Evolutionary conservation across 1,140 invertebrate species (phyloP), one percentile per base, ranked within the genome.

Genomic region (Sycophila sp.): DNA sequence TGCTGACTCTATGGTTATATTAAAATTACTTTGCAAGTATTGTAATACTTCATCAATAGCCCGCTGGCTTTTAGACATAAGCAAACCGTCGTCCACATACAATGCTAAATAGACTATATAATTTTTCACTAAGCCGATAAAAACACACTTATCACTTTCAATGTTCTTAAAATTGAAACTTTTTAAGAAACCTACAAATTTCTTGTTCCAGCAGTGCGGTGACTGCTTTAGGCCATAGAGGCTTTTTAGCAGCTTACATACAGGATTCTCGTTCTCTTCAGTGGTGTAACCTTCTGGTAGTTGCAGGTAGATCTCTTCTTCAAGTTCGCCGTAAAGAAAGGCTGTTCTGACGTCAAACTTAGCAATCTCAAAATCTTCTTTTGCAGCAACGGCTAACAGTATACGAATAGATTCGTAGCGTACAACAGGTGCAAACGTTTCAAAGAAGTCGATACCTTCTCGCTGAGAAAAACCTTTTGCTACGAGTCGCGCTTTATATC

Each of bases 331-430:
- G 59, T 81, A 56, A 8, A 79, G 49, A 67, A 77, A 79, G 0
- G 73, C 78, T 10, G 75, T 79, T 36, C 68, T 71, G 1, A 79
- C 73, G 65, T 80, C 76, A 40, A 77, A 76, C 24, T 75, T 55
- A 1, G 56, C n/a, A 7, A 78, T 74, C 47, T 71, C 56, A 7
- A 26, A 62, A 34, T 75, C 22, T 1, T 70, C 1, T 36, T 45
- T 13, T 4, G 63, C 74, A 17, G 73, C 69, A 11, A 56, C 38
- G 0, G 73, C 64, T 15, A 77, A 60, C 5, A 81, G 34, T 34
- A 79, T 69, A 51, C 81, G 62, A 40, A 84, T 75, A 0, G 78
- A 79, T 15, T 77, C 76, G n/a, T 67, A 75, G 66, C 72, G 56
- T 45, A 77, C 72, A 0, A 75, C 75, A 4, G 76, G 74, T 10